A percentile compares a stretch with the other conserved stretches of the same genome.
These are phyloP conservation scores for Taeniopygia guttata DNA, from an alignment of 2,797 vertebrate species.

Conservation along the genomic window DNA sequence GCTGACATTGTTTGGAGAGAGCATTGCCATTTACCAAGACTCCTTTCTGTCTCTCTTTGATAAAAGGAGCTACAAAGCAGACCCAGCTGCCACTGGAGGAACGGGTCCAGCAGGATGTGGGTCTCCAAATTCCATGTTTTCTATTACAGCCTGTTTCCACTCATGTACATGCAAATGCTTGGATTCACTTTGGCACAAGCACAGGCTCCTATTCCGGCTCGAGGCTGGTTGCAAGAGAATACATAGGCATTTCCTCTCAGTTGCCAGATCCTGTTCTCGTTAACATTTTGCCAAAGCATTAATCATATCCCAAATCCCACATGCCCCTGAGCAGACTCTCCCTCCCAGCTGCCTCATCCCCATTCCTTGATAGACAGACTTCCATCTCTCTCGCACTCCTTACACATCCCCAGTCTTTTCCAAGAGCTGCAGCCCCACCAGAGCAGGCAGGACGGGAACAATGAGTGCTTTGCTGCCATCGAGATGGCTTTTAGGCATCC, in stretches of 20 bases:
- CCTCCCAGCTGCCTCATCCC: slow-evolving; percentile 26
- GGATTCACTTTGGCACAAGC: background rate
- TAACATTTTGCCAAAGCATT: slow-evolving; percentile 24
- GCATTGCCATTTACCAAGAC: background rate
- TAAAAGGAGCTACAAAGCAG: background rate
- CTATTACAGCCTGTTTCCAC: background rate
- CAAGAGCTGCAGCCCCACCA: background rate
- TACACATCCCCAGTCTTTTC: background rate
- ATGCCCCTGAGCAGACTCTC: background rate
- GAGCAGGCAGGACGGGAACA: background rate
- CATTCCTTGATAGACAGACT: slow-evolving; percentile 31
- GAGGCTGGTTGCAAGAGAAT: background rate
- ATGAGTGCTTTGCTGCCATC: background rate
- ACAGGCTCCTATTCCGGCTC: background rate
- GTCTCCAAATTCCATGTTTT: background rate
- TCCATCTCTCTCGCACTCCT: background rate
- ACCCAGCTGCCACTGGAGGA: background rate
- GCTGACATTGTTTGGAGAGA: background rate
- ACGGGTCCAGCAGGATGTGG: rapidly evolving
- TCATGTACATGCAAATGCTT: background rate
- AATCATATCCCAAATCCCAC: slow-evolving; percentile 8
- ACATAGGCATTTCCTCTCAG: slow-evolving; percentile 23
- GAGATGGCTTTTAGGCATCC: background rate
- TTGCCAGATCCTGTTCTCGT: slow-evolving; percentile 17
- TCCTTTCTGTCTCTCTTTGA: background rate